Percentiles rank a stretch among this genome's conserved stretches.
Conservation (phyloP, 2,888 invertebrate species). For the Sphaerophoria rueppellii region DNA sequence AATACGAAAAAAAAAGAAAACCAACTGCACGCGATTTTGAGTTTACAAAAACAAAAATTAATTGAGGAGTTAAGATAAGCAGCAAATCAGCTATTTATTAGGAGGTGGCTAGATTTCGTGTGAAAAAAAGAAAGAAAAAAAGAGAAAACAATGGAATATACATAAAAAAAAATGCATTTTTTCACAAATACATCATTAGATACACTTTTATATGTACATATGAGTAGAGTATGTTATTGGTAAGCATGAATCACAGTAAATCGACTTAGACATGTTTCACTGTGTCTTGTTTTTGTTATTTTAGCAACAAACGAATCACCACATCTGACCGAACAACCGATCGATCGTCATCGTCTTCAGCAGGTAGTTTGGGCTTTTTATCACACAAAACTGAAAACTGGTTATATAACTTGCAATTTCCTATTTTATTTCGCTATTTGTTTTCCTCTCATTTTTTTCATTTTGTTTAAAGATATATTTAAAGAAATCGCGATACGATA, state of each 20-base stretch:
- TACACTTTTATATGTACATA: too few relatives aligned
- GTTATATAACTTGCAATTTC: conserved; percentile 67
- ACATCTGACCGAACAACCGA: conserved; percentile 27
- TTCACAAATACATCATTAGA: conserved; percentile 11
- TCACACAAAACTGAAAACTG: conserved; percentile 38
- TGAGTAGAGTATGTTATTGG: too few relatives aligned
- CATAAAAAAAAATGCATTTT: conserved; percentile 45
- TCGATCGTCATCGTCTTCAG: conserved; percentile 3
- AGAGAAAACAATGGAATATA: conserved; percentile 27
- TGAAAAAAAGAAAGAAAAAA: background rate
- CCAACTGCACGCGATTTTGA: too few relatives aligned
- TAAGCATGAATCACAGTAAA: conserved; percentile 45
- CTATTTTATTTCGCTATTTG: conserved; percentile 12
- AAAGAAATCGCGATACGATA: conserved; percentile 7
- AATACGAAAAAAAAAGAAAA: background rate
- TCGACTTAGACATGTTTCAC: conserved; percentile 15
- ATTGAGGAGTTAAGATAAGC: conserved; percentile 8
- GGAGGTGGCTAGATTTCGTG: too few relatives aligned
- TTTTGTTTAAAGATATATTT: conserved; percentile 3
- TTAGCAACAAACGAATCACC: conserved; percentile 5
- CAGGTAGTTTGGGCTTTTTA: conserved; percentile 56
- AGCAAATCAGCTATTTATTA: background rate
- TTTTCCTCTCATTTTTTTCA: conserved; percentile 24
- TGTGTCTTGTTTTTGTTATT: conserved; percentile 16
- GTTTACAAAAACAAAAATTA: too few relatives aligned